Conservation (phyloP, 2,113 vertebrate species). For the Osmerus eperlanus region DNA sequence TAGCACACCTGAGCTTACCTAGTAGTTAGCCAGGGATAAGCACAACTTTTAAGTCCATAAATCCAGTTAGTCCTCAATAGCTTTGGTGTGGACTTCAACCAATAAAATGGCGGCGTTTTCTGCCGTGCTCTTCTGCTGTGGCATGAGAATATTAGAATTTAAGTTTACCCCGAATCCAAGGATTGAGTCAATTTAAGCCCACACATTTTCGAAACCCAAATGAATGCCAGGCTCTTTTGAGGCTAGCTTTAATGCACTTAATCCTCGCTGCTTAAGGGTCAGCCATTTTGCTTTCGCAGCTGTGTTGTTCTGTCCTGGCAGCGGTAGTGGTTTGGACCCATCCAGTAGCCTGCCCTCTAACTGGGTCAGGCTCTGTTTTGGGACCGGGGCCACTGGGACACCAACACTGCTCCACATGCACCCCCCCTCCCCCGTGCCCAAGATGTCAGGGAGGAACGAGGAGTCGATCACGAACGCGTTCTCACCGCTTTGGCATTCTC, state of each 20-base stretch:
- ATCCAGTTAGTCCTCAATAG: background rate
- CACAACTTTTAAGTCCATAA: background rate
- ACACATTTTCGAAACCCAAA: constrained; percentile 24
- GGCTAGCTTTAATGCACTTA: constrained; percentile 1
- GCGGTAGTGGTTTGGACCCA: constrained; percentile 42
- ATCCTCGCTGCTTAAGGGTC: constrained; percentile 34
- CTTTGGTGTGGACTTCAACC: too few species aligned
- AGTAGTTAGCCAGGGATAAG: background rate
- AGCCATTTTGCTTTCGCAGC: constrained; percentile 32
- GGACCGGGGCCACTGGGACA: constrained; percentile 25
- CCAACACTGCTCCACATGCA: too few species aligned
- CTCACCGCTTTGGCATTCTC: constrained; percentile 4
- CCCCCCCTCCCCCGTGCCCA: too few species aligned
- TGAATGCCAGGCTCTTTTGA: constrained; percentile 18
- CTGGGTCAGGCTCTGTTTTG: constrained; percentile 56
- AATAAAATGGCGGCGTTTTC: too few species aligned
- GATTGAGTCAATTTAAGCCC: constrained; percentile 3
- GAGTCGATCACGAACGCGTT: constrained; percentile 47
- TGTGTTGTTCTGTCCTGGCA: constrained; percentile 27
- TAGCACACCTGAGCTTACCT: background rate
- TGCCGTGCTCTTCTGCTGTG: background rate
- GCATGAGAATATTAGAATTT: background rate
- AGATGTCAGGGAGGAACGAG: background rate
- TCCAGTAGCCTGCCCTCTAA: constrained; percentile 52
- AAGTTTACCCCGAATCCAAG: background rate